Percentiles rank a stretch among this genome's conserved stretches.
Conservation (phyloP, 2,888 invertebrate genomes). For the Epinotia demarniana region DNA sequence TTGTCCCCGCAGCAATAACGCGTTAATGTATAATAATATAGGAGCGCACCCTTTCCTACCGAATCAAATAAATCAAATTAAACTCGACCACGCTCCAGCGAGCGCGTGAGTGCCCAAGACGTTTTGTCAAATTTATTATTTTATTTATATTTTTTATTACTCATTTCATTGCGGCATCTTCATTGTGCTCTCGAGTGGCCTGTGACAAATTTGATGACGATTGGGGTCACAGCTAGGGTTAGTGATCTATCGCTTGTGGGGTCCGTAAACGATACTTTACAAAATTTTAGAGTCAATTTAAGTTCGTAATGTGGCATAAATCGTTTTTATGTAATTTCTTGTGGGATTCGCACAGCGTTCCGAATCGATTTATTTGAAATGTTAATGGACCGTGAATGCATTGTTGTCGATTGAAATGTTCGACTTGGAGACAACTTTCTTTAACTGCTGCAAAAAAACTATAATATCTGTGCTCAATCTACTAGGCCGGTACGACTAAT, state of each 20-base stretch:
- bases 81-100: conserved; percentile 77
- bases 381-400: conserved; percentile 69
- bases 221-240: conserved; percentile 78
- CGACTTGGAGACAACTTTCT: conserved; percentile 11
- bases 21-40: conserved; percentile 66
- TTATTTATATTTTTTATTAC: conserved; percentile 83
- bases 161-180: conserved; percentile 72
- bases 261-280: conserved; percentile 77
- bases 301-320: conserved; percentile 74
- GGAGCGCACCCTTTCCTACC: conserved; percentile 75
- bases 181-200: conserved; percentile 80
- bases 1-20: conserved; percentile 61
- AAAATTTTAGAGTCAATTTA: conserved; percentile 80
- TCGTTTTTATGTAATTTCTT: conserved; percentile 72
- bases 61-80: conserved; percentile 84
- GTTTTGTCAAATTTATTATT: conserved; percentile 85
- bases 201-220: conserved; percentile 84
- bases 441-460: not conserved
- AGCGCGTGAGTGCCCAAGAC: conserved; percentile 82
- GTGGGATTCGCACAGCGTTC: conserved; percentile 64
- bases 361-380: conserved; percentile 60
- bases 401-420: conserved; percentile 54
- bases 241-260: conserved; percentile 74
- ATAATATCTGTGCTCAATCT: not conserved
- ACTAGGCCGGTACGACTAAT: not conserved